Evolutionary conservation across 2,797 vertebrate genomes (phyloP).

Genomic region (Phalanger gymnotis): DNA sequence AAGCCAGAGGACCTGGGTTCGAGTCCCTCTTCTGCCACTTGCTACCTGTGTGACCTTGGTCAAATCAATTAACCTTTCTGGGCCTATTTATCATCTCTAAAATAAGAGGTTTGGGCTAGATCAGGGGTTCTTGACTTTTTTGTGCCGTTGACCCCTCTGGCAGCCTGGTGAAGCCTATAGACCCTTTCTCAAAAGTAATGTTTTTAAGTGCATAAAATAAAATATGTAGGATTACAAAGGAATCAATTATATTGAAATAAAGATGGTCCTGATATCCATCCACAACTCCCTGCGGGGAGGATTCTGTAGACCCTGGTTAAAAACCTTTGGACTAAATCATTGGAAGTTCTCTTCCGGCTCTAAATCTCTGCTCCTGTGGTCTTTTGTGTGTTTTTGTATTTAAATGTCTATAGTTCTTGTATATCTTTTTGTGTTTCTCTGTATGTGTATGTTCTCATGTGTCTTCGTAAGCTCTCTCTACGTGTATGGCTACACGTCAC

Average conservation of each 20-base stretch:
- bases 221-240: not conserved
- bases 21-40: not conserved
- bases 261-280: not conserved
- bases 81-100: not conserved
- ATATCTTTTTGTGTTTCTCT: not conserved
- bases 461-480: not conserved
- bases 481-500: slow-evolving; percentile 58
- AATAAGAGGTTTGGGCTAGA: not conserved
- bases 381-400: not conserved
- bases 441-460: not conserved
- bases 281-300: not conserved
- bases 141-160: not conserved
- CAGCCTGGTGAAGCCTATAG: not conserved
- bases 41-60: not conserved
- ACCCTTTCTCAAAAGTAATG: not conserved
- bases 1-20: not conserved
- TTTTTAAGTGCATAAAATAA: not conserved
- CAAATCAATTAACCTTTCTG: not conserved
- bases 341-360: not conserved
- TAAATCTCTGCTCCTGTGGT: not conserved
- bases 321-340: not conserved
- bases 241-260: not conserved
- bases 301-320: not conserved
- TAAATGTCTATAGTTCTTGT: not conserved
- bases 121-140: not conserved